Evolutionary conservation across 2,113 vertebrate genomes (phyloP), one percentile per base, ranked within the genome.

Genomic region (Promerops cafer): DNA sequence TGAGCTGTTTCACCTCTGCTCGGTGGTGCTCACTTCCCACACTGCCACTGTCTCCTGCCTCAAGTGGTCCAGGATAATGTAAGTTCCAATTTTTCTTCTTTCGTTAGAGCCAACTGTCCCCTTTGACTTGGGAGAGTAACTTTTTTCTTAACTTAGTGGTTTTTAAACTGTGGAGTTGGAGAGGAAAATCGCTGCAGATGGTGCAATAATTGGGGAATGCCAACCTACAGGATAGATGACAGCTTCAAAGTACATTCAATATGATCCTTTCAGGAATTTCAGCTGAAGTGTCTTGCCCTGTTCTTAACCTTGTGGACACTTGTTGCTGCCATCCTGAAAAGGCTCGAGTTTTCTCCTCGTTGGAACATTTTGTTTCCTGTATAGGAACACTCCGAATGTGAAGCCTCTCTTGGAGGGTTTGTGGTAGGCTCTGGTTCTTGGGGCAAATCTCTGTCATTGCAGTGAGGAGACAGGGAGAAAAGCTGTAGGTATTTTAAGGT

Each of bases 371-470:
- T 50, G 54, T 76, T 94, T 53, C 49, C 65, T 93, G 47, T 18
- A 1, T 4, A 9, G 71, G 37, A 74, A 8, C 4, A 1, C 26
- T 37, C 24, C 16, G 30, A 50, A 22, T 20, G 45, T 31, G 78
- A 42, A 13, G 16, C 11, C 27, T 70, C 11, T 22, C 63, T 26
- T 74, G 37, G 28, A 49, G 74, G 35, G 21, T 27, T 76, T 37
- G 40, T 64, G 53, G 12, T 52, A 74, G 31, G 4, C 44, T 76
- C 70, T 89, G 53, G 6, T 45, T 71, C 74, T 35, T 0, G 0
- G 31, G 39, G 17, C 44, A 10, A 7, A 56, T 0, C 1, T 28
- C 2, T 33, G 26, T n/a, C 24, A 1, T 44, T 63, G 5, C 44
- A 14, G 37, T 35, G 65, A 79, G 60, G 50, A 78, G 33, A 20